Evolutionary conservation across 2,888 invertebrate species (phyloP), one percentile per base, ranked within the genome.

Genomic region (Myopa testacea): DNA sequence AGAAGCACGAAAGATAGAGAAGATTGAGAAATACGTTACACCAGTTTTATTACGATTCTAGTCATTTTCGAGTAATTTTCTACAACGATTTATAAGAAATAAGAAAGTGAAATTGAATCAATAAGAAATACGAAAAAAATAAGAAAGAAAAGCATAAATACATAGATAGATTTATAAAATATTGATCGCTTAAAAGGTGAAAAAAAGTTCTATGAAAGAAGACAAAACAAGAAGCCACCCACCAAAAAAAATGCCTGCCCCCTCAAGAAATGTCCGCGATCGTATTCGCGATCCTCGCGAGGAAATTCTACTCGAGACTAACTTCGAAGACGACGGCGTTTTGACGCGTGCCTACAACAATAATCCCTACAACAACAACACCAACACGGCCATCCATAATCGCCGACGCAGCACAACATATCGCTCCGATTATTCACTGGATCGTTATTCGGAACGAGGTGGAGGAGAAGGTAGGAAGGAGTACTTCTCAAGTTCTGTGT

Each of bases 241-340:
- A 26, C 2, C 26, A 45, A 76, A 87, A 38, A 83, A 81, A 76
- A 87, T 87, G 87, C 65, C 79, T 65, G 77, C 81, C 34, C 79
- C 83, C 50, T 81, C 79, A 12, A 83, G 83, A 81, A 85, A 82
- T 76, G 86, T 87, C 80, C 87, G 87, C 4, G 88, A 88, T 84
- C 87, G 86, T 45, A 81, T 86, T 72, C 86, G 87, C n/a, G 89
- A 89, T 86, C 89, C 88, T 3, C 88, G 89, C 76, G 89, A 89
- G 82, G 89, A 89, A 80, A 89, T 89, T 71, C 83, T 89, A n/a
- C 85, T 90, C 78, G 90, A 90, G 84, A 90, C 90, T 16, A 90
- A 90, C 82, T 90, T 90, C 78, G 90, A 90, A 83, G 88, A 89
- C 63, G 90, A 90, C 78, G 89, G 88, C 68, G 84, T 88, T n/a